These are phyloP conservation scores for Apamea monoglypha DNA, from an alignment of 2,888 invertebrate genomes.

Conservation along the genomic window DNA sequence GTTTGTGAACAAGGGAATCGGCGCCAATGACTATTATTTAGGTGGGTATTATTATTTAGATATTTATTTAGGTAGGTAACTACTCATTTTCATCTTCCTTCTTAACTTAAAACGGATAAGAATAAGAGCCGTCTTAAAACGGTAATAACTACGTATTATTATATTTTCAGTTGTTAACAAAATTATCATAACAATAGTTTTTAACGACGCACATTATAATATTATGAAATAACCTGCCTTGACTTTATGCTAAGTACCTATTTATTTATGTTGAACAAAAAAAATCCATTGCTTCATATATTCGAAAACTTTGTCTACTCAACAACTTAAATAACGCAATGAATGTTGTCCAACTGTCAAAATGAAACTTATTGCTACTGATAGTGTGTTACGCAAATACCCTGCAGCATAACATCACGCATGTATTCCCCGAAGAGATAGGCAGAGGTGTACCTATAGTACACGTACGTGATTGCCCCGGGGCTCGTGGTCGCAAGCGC, in stretches of 20 bases:
- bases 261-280: constrained; percentile 1
- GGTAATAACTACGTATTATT: neutral
- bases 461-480: neutral
- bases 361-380: too few relatives aligned
- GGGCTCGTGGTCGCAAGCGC: too few relatives aligned
- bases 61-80: neutral
- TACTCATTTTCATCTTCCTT: too few relatives aligned
- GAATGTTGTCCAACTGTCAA: too few relatives aligned
- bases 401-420: neutral
- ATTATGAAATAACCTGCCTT: constrained; percentile 36
- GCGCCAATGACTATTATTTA: too few relatives aligned
- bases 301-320: too few relatives aligned
- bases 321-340: too few relatives aligned
- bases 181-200: constrained; percentile 54
- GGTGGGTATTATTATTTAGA: too few relatives aligned
- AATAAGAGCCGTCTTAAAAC: constrained; percentile 14
- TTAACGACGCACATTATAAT: constrained; percentile 13
- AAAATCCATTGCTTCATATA: neutral
- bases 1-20: too few relatives aligned
- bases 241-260: constrained; percentile 41
- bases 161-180: constrained; percentile 23
- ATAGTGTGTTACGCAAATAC: too few relatives aligned
- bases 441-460: neutral
- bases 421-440: neutral
- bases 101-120: neutral